A percentile compares a stretch with the other conserved stretches of the same genome.
Conservation (phyloP, 2,113 vertebrate genomes). For the Alexandromys fortis region DNA sequence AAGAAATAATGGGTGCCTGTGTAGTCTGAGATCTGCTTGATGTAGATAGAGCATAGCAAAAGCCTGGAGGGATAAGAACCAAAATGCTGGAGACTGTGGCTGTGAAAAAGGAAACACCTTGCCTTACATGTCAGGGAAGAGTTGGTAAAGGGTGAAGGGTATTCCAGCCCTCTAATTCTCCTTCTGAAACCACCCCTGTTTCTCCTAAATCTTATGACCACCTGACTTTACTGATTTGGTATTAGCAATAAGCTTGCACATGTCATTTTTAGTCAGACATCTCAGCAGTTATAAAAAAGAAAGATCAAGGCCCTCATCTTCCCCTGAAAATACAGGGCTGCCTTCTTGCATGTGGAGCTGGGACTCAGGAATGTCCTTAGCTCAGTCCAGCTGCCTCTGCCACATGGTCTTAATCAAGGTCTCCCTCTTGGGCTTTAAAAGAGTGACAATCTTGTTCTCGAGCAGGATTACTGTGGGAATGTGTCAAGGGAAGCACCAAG, state of each 20-base stretch:
- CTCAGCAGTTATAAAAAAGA: neutral
- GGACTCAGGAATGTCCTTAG: neutral
- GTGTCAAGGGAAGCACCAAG: slow-evolving; percentile 5
- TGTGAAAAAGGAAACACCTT: neutral
- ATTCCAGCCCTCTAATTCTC: neutral
- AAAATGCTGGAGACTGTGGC: neutral
- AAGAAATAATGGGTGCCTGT: neutral
- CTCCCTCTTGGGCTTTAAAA: slow-evolving; percentile 30
- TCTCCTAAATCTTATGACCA: neutral
- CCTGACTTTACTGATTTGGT: neutral
- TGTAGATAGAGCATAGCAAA: neutral
- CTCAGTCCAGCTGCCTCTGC: slow-evolving; percentile 25
- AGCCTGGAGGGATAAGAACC: neutral
- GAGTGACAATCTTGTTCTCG: slow-evolving; percentile 24
- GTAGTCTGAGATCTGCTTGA: neutral
- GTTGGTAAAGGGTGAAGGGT: neutral
- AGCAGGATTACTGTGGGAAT: slow-evolving; percentile 50
- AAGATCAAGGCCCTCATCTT: neutral
- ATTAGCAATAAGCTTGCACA: neutral
- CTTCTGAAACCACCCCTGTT: slow-evolving; percentile 14
- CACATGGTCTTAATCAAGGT: neutral
- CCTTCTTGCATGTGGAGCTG: neutral
- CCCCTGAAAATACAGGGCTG: neutral
- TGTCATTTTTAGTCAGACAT: neutral
- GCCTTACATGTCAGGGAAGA: neutral